Evolutionary conservation across 64 coral and sea anemone genomes (phyloP).

Genomic region (Stylophora pistillata): DNA sequence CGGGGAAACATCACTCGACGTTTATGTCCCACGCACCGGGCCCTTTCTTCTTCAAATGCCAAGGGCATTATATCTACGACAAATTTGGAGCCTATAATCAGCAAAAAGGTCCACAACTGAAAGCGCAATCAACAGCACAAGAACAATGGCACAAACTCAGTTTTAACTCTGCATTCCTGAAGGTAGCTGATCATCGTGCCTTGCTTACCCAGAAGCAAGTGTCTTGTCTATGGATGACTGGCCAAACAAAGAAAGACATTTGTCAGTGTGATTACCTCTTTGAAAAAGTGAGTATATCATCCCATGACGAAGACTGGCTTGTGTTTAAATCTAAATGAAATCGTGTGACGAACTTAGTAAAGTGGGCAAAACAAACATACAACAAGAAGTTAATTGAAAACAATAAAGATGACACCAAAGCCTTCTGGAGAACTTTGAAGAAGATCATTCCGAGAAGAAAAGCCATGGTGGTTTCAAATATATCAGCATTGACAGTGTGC

Average conservation of each 20-base stretch:
- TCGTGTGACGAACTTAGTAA: not conserved
- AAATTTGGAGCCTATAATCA: too few species aligned
- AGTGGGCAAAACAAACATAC: slow-evolving; percentile 34
- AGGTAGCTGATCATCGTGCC: slow-evolving; percentile 36
- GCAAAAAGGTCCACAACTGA: too few species aligned
- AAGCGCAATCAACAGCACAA: too few species aligned
- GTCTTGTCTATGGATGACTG: slow-evolving; percentile 12
- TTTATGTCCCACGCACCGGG: too few species aligned
- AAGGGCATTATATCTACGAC: too few species aligned
- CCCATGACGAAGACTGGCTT: not conserved
- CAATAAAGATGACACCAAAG: not conserved
- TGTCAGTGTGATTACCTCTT: slow-evolving; percentile 1
- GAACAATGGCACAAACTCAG: too few species aligned
- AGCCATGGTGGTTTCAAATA: too few species aligned
- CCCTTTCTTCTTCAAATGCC: too few species aligned
- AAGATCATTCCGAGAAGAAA: not conserved
- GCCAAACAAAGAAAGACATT: slow-evolving; percentile 8
- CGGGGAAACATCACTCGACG: too few species aligned
- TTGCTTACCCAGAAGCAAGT: slow-evolving; percentile 34
- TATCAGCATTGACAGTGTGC: too few species aligned
- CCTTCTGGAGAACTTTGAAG: slow-evolving; percentile 45
- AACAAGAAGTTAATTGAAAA: slow-evolving; percentile 55
- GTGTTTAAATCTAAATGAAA: too few species aligned
- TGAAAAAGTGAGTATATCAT: not conserved
- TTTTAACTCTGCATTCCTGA: slow-evolving; percentile 12